These are phyloP conservation scores for Meta bourneti DNA, from an alignment of 2,888 invertebrate species.

Conservation along the genomic window DNA sequence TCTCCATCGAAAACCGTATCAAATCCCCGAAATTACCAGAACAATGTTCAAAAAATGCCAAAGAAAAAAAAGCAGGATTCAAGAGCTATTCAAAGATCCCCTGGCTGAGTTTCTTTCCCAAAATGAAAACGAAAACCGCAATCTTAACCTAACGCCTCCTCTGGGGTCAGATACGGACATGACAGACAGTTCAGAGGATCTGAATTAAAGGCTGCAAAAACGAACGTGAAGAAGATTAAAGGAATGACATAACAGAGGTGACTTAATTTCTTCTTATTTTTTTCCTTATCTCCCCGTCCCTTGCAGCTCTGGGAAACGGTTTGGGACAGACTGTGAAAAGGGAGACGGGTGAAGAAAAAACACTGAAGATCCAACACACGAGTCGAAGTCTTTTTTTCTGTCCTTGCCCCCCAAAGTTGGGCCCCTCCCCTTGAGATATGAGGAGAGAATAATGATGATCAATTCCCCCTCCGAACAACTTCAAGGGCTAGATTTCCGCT, in stretches of 20 bases:
- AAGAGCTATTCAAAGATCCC: not conserved
- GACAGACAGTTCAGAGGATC: constrained; percentile 34
- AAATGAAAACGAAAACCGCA: constrained; percentile 21
- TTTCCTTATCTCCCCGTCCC: not conserved
- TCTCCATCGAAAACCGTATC: constrained; percentile 22
- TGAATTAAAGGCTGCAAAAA: constrained; percentile 56
- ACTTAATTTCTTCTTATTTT: constrained; percentile 24
- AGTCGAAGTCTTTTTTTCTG: constrained; percentile 27
- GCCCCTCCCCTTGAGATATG: constrained; percentile 46
- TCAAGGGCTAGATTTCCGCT: constrained; percentile 31
- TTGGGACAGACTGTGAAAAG: constrained; percentile 43
- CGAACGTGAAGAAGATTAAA: constrained; percentile 54
- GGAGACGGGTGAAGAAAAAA: constrained; percentile 21
- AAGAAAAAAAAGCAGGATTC: constrained; percentile 17
- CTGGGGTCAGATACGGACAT: not conserved
- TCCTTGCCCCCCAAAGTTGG: not conserved
- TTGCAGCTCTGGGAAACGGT: constrained; percentile 23
- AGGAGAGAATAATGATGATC: constrained; percentile 61
- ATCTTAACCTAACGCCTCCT: constrained; percentile 45
- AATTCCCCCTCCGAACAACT: constrained; percentile 36
- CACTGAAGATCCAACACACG: constrained; percentile 7
- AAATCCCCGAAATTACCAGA: constrained; percentile 15
- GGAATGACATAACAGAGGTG: constrained; percentile 32
- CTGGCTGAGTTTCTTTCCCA: not conserved
- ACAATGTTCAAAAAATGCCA: constrained; percentile 7